Evolutionary conservation across 2,888 invertebrate species (phyloP), one percentile per base, ranked within the genome.

Genomic region (Tyria jacobaeae): DNA sequence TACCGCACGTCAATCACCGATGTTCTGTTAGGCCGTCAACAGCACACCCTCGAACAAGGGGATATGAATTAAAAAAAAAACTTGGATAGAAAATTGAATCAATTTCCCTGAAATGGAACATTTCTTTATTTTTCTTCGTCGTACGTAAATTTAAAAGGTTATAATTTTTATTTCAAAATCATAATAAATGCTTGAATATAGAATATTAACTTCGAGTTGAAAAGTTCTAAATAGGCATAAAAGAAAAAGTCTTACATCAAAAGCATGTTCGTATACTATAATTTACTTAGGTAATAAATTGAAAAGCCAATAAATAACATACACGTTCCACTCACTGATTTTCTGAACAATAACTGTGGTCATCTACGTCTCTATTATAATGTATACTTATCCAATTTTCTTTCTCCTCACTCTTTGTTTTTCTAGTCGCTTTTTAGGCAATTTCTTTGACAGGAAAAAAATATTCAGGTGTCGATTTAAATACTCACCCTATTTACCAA

Each of bases 1-100:
- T 74, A 81, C 70, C 78, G 70, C 65, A 71, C 64, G 73, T 75
- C 76, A 71, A 53, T 73, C 70, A 73, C 60, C 75, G 71, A 62
- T 67, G 72, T 68, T 66, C 67, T 64, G 66, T 64, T 62, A 64
- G 52, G 65, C 68, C 68, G 72, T 72, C 73, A 70, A 67, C 60
- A 68, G 60, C 65, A 70, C 67, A 64, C 73, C 76, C 67, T 60
- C 61, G 50, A 70, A 44, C 44, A 54, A 69, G 57, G 63, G 65
- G 60, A 73, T 71, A 67, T 64, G 70, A 65, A 66, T 70, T 69
- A 62, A 48, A 73, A 70, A 68, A 51, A 57, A 52, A 53, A 53
- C 31, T 55, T 51, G 39, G 31, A 57, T 57, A 61, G 27, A 65
- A 53, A 49, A 57, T 34, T 41, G 55, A 52, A 51, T 62, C 48